phyloP scores from a whole-genome alignment of 1,140 invertebrate genomes.

The Drosophila truncata region DNA sequence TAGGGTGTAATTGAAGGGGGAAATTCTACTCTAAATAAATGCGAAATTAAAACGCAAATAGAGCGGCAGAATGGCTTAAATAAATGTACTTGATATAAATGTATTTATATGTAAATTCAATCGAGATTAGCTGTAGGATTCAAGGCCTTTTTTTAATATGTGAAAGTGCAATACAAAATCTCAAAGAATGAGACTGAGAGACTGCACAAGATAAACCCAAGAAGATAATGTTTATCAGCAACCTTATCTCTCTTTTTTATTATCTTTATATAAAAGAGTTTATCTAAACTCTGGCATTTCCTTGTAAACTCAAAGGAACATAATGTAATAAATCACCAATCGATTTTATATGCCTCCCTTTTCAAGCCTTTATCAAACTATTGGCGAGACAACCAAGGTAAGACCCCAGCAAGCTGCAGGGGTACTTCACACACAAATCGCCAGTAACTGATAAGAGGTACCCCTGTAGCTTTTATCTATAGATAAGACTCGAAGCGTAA shows the following conservation, averaged over 20 bases:
- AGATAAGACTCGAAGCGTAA: conserved; percentile 38
- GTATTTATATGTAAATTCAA: background rate
- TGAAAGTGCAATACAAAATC: background rate
- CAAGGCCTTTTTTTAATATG: background rate
- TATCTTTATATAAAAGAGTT: background rate
- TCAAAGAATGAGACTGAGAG: background rate
- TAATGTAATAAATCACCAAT: conserved; percentile 9
- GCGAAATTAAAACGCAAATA: conserved; percentile 3
- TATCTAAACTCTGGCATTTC: background rate
- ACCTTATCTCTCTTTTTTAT: background rate
- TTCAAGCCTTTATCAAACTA: background rate
- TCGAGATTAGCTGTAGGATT: background rate
- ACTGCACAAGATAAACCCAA: background rate
- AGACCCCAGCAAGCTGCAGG: background rate
- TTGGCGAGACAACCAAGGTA: conserved; percentile 7
- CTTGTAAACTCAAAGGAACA: background rate
- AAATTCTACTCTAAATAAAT: background rate
- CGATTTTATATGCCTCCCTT: background rate
- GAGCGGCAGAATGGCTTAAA: background rate
- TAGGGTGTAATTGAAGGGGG: background rate
- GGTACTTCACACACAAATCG: conserved; percentile 34
- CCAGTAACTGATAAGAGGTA: conserved; percentile 20
- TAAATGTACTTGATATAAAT: background rate
- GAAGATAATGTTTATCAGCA: conserved; percentile 10
- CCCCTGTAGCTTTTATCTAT: conserved; percentile 28